Evolutionary conservation across 1,140 invertebrate genomes (phyloP).

Genomic region (Globodera rostochiensis): DNA sequence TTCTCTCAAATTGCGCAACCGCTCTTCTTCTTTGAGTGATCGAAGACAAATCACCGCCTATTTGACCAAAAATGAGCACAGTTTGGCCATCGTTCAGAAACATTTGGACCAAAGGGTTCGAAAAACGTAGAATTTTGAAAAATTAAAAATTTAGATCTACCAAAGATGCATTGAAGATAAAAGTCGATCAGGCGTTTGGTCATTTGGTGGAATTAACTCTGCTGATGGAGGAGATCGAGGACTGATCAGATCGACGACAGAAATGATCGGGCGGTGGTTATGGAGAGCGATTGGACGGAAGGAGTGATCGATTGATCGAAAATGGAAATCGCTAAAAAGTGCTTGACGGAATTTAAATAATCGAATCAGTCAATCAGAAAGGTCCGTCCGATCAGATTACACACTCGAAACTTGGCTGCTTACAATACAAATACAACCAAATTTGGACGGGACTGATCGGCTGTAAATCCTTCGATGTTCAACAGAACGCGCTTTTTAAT

Average conservation of each 20-base stretch:
- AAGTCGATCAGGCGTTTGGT: background rate
- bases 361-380: too few species aligned
- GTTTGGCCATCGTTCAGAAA: background rate
- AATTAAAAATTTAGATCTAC: background rate
- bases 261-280: background rate
- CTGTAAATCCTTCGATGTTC: too few species aligned
- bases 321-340: too few species aligned
- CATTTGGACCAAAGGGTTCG: background rate
- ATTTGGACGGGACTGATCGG: too few species aligned
- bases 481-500: too few species aligned
- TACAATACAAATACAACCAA: too few species aligned
- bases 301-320: background rate
- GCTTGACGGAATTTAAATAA: too few species aligned
- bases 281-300: background rate
- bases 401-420: too few species aligned
- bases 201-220: background rate
- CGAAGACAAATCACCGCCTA: conserved; percentile 7
- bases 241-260: background rate
- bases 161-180: background rate
- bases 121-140: background rate
- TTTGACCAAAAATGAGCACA: conserved; percentile 15
- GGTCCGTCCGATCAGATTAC: too few species aligned
- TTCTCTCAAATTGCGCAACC: background rate
- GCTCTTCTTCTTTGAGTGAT: background rate
- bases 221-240: background rate